phyloP scores from a whole-genome alignment of 1,140 invertebrate genomes.

The Trinorchestia longiramus region DNA sequence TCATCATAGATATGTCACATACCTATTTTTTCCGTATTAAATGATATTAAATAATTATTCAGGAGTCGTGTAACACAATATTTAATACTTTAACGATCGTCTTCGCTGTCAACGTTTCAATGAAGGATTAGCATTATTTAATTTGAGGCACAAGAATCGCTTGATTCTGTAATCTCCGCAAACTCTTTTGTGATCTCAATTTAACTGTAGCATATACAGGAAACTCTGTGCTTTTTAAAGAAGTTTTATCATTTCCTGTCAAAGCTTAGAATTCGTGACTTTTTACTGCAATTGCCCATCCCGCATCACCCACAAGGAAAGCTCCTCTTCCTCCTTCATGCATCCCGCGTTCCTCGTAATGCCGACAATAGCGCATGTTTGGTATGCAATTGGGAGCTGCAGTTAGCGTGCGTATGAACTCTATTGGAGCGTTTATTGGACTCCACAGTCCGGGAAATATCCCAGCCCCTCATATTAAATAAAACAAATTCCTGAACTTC shows the following conservation, averaged over 20 bases:
- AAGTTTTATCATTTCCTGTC: not conserved
- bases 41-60: too few species aligned
- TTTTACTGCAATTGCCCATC: not conserved
- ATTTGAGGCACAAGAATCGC: too few species aligned
- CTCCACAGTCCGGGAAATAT: not conserved
- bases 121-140: too few species aligned
- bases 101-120: too few species aligned
- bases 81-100: too few species aligned
- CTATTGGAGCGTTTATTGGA: not conserved
- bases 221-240: not conserved
- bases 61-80: too few species aligned
- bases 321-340: too few species aligned
- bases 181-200: too few species aligned
- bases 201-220: too few species aligned
- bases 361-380: not conserved
- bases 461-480: not conserved
- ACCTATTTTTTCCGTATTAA: too few species aligned
- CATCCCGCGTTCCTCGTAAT: not conserved
- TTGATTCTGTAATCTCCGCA: too few species aligned
- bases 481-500: conserved; percentile 1
- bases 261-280: not conserved
- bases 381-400: not conserved
- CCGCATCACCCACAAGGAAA: not conserved
- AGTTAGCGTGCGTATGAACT: not conserved
- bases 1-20: too few species aligned